These are phyloP conservation scores for Ennomos quercinarius DNA, from an alignment of 2,888 invertebrate species.

Conservation along the genomic window DNA sequence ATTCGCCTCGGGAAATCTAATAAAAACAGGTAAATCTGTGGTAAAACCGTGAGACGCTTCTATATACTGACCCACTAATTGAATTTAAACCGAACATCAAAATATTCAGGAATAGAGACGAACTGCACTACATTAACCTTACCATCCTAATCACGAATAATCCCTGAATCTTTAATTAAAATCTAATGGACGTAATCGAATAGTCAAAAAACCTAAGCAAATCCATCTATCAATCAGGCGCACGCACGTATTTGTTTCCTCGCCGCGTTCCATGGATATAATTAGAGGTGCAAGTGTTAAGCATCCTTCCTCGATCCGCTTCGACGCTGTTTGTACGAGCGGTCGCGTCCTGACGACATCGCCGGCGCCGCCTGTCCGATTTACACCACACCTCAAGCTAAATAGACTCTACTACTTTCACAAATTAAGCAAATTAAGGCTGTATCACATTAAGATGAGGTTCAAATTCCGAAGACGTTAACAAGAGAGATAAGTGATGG, in stretches of 20 bases:
- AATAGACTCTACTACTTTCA: constrained; percentile 50
- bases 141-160: background rate
- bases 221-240: constrained; percentile 42
- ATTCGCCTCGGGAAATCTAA: no score
- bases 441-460: constrained; percentile 40
- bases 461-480: constrained; percentile 18
- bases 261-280: constrained; percentile 73
- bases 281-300: constrained; percentile 82
- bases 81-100: no score
- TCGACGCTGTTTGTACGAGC: constrained; percentile 73
- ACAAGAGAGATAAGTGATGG: constrained; percentile 33
- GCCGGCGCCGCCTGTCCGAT: constrained; percentile 80
- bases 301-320: constrained; percentile 81
- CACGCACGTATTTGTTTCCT: constrained; percentile 71
- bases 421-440: constrained; percentile 41
- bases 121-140: constrained; percentile 7
- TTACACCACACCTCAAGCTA: constrained; percentile 53
- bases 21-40: no score
- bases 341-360: constrained; percentile 76
- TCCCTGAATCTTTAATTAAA: constrained; percentile 13
- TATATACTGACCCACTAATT: no score
- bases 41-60: no score
- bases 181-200: constrained; percentile 37
- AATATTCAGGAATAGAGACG: constrained; percentile 5
- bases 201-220: constrained; percentile 32